These are phyloP conservation scores for Denticeps clupeoides DNA, from an alignment of 2,797 vertebrate species.

Conservation along the genomic window DNA sequence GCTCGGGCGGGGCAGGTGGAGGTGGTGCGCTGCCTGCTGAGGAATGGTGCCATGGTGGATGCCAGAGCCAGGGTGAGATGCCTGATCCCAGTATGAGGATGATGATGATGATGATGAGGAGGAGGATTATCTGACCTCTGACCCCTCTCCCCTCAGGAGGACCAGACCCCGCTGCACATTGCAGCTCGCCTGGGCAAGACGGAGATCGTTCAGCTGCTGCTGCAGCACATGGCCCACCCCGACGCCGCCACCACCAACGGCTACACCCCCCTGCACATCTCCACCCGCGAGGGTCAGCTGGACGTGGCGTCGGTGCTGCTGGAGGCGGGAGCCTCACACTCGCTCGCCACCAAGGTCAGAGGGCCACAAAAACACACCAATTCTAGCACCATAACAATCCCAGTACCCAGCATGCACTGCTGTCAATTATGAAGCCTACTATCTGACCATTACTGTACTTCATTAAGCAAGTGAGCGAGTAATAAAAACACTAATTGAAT, in stretches of 20 bases:
- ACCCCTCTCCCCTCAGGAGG: conserved; percentile 61
- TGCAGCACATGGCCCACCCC: conserved; percentile 96
- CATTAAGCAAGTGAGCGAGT: no score
- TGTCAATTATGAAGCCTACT: no score
- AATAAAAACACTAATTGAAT: no score
- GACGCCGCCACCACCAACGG: conserved; percentile 90
- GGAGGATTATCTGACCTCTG: no score
- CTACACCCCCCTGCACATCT: conserved; percentile 91
- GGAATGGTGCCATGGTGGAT: conserved; percentile 90
- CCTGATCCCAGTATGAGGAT: no score
- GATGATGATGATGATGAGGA: no score
- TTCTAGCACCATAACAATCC: no score
- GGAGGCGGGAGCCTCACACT: conserved; percentile 88
- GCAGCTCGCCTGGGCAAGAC: conserved; percentile 95
- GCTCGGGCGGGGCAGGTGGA: conserved; percentile 95
- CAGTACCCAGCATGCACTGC: no score
- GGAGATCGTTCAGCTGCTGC: conserved; percentile 89
- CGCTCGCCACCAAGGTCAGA: conserved; percentile 86
- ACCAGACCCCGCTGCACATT: conserved; percentile 95
- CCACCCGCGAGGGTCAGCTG: conserved; percentile 87
- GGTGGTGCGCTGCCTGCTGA: conserved; percentile 90
- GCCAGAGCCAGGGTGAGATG: conserved; percentile 85
- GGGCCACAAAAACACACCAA: neutral
- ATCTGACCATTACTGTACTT: no score
- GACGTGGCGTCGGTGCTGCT: conserved; percentile 85